phyloP scores from a whole-genome alignment of 2,113 vertebrate genomes.

The Corythaeola cristata region DNA sequence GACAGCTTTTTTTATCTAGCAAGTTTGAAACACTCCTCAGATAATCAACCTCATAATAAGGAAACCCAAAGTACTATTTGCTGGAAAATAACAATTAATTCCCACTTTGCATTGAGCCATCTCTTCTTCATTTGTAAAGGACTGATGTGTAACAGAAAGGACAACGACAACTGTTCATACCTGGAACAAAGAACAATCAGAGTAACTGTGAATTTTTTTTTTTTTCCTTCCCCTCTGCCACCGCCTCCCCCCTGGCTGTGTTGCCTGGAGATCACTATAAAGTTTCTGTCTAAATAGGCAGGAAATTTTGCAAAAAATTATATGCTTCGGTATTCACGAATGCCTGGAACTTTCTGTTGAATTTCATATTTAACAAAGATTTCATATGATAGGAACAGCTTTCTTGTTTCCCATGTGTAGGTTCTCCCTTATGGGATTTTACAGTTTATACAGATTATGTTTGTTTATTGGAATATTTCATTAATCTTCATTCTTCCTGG shows the following conservation, averaged over 20 bases:
- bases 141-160: not conserved
- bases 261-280: not conserved
- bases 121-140: not conserved
- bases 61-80: not conserved
- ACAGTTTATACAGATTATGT: not conserved
- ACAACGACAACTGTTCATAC: not conserved
- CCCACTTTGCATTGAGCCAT: not conserved
- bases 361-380: not conserved
- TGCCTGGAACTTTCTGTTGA: not conserved
- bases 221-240: too few species aligned
- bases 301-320: not conserved
- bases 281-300: not conserved
- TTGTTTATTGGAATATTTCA: not conserved
- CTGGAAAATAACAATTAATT: not conserved
- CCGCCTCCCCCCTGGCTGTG: too few species aligned
- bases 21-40: not conserved
- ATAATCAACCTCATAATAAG: not conserved
- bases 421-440: not conserved
- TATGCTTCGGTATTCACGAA: not conserved
- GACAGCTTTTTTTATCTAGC: not conserved
- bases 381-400: not conserved
- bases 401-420: not conserved
- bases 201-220: not conserved
- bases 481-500: not conserved
- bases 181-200: not conserved